Evolutionary conservation across 2,888 invertebrate species (phyloP).

Genomic region (Apamea sordens): DNA sequence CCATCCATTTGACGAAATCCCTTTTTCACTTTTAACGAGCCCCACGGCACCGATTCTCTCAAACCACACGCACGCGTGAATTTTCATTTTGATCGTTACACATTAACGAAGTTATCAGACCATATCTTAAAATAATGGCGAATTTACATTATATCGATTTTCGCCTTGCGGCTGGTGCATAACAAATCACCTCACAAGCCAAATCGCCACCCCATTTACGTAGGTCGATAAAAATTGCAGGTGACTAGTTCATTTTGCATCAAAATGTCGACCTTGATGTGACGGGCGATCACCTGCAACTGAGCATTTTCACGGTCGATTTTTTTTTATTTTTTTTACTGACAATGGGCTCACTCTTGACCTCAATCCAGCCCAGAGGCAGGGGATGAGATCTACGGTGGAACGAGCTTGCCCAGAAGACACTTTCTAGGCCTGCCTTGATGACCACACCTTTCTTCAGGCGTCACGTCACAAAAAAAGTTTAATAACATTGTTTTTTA

Average conservation of each 20-base stretch:
- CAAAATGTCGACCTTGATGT: not conserved
- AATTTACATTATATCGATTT: not conserved
- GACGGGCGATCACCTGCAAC: not conserved
- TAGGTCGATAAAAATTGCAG: not conserved
- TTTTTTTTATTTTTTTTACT: too few species aligned
- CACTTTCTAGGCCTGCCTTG: too few species aligned
- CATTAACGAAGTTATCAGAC: conserved; percentile 43
- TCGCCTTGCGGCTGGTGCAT: not conserved
- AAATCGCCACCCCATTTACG: not conserved
- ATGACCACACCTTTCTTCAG: not conserved
- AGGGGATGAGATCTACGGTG: too few species aligned
- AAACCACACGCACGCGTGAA: not conserved
- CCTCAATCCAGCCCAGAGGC: too few species aligned
- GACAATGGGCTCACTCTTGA: too few species aligned
- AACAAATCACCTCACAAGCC: too few species aligned
- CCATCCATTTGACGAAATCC: conserved; percentile 27
- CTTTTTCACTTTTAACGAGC: conserved; percentile 26
- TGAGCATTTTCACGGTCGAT: not conserved
- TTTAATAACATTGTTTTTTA: not conserved
- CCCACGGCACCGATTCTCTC: conserved; percentile 8
- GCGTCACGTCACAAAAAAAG: too few species aligned
- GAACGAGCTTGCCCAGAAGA: too few species aligned
- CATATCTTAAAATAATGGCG: not conserved
- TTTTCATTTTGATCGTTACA: conserved; percentile 26
- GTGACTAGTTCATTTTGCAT: not conserved